Conservation (phyloP, 2,797 vertebrate genomes). For the Pristis pectinata region DNA sequence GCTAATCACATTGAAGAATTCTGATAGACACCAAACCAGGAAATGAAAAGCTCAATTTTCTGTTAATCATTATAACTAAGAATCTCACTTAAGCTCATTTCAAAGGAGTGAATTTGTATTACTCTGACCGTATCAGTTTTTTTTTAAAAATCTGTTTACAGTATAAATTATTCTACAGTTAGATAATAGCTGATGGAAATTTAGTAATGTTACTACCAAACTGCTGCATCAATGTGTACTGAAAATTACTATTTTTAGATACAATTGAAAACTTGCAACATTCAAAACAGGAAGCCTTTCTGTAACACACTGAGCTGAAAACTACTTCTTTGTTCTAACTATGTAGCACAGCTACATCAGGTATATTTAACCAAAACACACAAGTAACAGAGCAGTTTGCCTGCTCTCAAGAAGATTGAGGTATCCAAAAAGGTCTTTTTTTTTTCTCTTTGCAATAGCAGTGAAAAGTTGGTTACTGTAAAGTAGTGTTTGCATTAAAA, state of each 20-base stretch:
- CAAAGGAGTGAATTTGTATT: neutral
- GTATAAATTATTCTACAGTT: neutral
- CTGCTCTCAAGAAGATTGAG: neutral
- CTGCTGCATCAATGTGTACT: neutral
- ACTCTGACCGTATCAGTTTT: neutral
- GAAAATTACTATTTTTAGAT: neutral
- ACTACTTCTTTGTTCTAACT: neutral
- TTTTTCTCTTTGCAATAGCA: too few relatives aligned
- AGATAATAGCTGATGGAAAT: neutral
- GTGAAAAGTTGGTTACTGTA: neutral
- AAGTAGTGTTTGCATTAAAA: too few relatives aligned
- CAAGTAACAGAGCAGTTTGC: neutral
- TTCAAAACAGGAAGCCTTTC: neutral
- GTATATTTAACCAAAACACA: neutral
- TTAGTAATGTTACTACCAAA: neutral
- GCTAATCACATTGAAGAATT: too few relatives aligned
- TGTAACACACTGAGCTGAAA: neutral
- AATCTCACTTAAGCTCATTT: neutral
- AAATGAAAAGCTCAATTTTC: too few relatives aligned
- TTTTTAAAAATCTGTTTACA: too few relatives aligned
- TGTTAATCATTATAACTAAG: too few relatives aligned
- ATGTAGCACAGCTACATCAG: neutral
- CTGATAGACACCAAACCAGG: too few relatives aligned
- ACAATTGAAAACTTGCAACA: neutral
- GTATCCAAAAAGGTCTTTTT: neutral